These are phyloP conservation scores for Diorhabda carinulata DNA, from an alignment of 1,140 invertebrate species.

Conservation along the genomic window DNA sequence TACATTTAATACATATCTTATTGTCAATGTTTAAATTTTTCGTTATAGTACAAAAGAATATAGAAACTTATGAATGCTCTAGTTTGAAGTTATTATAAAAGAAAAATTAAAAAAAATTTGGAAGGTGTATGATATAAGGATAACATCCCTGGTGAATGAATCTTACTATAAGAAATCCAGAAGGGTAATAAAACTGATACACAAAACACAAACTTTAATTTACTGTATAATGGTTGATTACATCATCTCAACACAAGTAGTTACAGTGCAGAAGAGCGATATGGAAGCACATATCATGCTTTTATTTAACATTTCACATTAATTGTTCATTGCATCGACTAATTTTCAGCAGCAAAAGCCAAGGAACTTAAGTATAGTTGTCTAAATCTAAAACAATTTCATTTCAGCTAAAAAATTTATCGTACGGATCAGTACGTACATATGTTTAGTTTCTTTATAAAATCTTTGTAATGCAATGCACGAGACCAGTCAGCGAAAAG, in stretches of 20 bases:
- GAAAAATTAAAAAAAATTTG: no score
- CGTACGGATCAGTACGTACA: not conserved
- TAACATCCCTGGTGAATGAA: no score
- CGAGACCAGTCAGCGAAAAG: not conserved
- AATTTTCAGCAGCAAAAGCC: conserved; percentile 18
- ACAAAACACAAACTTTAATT: conserved; percentile 17
- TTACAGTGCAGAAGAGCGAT: conserved; percentile 14
- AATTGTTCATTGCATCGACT: conserved; percentile 11
- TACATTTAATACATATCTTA: no score
- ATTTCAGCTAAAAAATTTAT: conserved; percentile 5
- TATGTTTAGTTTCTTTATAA: not conserved
- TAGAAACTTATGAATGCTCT: no score
- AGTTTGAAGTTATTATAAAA: no score
- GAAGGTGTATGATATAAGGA: no score
- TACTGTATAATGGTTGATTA: conserved; percentile 16
- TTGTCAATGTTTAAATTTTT: no score
- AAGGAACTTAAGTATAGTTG: conserved; percentile 11
- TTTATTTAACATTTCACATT: conserved; percentile 14
- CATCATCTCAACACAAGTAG: conserved; percentile 17
- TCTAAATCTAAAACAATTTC: conserved; percentile 13
- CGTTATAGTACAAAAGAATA: no score
- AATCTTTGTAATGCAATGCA: not conserved
- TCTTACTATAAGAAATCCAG: not conserved
- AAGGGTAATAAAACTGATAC: conserved; percentile 1
- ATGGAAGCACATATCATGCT: conserved; percentile 20